Base-by-base conservation (phyloP, 2,797 vertebrate genomes). In the Bucorvus abyssinicus region DNA sequence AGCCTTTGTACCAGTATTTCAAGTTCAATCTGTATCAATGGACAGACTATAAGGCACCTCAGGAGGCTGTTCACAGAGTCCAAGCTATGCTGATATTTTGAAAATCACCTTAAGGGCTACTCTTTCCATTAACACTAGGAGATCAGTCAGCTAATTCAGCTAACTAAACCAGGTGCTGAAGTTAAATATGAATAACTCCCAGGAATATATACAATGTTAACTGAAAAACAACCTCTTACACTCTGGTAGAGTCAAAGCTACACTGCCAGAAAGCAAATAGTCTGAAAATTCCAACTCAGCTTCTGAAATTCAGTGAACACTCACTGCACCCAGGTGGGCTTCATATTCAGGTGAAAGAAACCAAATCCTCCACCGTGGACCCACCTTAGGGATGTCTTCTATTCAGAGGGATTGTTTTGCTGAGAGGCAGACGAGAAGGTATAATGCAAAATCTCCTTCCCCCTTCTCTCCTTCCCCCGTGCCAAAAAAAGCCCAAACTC, bases 291-390 rank as follows among this genome's bases (percentile, higher is more conserved):
- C 20, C 18, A 55, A 56, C n/a, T 71, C 29, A 42, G 3, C 15
- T 77, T 56, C 53, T 49, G 50, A 89, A 78, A 90, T 20, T 7
- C 8, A 14, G 20, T 17, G 20, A 77, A 45, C 6, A 12, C 1
- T 1, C 8, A 14, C 3, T 1, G 0, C 26, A 36, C 2, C 22
- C 1, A 0, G 1, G 6, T 27, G 15, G 26, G 12, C 10, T 29
- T 4, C 10, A 9, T 32, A 6, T 52, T 70, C 14, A 49, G 19
- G 15, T 44, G 61, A 73, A 55, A 14, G 26, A 20, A 68, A 55
- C 53, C 7, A 5, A 68, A 40, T 64, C 11, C 12, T 52, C 22
- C 13, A 32, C 19, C 19, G 9, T 45, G 5, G 71, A 10, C 17
- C 3, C 17, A 5, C 7, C 9, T 22, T 9, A 34, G 12, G 9